Percentiles rank a stretch among this genome's conserved stretches.
Conservation (phyloP, 2,888 invertebrate species). For the Salticus scenicus region DNA sequence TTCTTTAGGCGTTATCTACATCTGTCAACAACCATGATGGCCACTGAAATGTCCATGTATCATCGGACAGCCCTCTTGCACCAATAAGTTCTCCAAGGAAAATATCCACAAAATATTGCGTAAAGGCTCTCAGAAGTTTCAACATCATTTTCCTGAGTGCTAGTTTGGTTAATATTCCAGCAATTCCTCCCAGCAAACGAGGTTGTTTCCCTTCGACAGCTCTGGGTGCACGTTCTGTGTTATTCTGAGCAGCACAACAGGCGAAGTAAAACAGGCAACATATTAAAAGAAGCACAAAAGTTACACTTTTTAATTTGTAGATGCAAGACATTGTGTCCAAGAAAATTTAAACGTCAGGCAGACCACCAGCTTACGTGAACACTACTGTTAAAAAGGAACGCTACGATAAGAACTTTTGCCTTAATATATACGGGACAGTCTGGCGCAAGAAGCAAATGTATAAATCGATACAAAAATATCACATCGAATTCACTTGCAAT, state of each 20-base stretch:
- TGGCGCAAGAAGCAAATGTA: too few species aligned
- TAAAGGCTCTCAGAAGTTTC: slow-evolving; percentile 28
- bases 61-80: slow-evolving; percentile 10
- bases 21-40: neutral
- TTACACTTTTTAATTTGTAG: too few species aligned
- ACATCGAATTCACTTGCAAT: too few species aligned
- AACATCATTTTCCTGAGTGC: slow-evolving; percentile 20
- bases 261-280: neutral
- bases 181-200: neutral
- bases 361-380: too few species aligned
- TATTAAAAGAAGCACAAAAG: too few species aligned
- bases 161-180: slow-evolving; percentile 28
- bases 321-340: too few species aligned
- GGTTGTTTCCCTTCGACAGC: neutral
- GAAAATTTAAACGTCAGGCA: too few species aligned
- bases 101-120: slow-evolving; percentile 50
- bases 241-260: neutral
- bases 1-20: too few species aligned
- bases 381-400: too few species aligned
- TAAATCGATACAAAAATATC: too few species aligned
- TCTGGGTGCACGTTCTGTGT: neutral
- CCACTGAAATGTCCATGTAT: slow-evolving; percentile 9
- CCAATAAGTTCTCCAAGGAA: slow-evolving; percentile 33
- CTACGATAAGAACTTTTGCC: too few species aligned
- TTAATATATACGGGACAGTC: too few species aligned